Evolutionary conservation across 2,797 vertebrate genomes (phyloP).

Genomic region (Chloroceryle amazona): DNA sequence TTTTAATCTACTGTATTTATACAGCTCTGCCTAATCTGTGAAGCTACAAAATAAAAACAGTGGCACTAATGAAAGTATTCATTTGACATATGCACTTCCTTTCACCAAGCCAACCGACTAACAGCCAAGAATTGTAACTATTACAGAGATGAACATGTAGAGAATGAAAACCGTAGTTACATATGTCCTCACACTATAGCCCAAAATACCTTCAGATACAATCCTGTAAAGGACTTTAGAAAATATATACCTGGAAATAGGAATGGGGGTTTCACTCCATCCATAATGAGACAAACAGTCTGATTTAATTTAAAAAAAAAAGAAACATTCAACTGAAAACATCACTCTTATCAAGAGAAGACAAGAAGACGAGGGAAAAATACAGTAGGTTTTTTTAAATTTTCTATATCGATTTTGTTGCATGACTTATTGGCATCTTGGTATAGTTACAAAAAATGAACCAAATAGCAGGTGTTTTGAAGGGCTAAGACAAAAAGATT

Average conservation of each 20-base stretch:
- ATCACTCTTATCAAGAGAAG: neutral
- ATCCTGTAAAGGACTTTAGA: neutral
- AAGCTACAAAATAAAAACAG: neutral
- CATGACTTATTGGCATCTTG: neutral
- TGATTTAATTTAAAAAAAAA: neutral
- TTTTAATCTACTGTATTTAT: neutral
- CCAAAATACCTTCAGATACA: neutral
- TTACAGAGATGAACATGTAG: neutral
- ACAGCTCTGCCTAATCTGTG: neutral
- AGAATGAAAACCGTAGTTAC: neutral
- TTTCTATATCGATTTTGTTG: neutral
- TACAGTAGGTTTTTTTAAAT: neutral
- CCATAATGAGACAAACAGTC: neutral
- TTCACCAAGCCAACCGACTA: neutral
- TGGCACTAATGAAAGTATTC: neutral
- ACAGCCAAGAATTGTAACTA: neutral
- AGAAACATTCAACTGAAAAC: neutral
- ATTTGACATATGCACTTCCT: neutral
- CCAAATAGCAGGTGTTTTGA: neutral
- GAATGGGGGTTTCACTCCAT: neutral
- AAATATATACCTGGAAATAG: neutral
- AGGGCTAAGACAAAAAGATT: neutral
- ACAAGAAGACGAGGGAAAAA: neutral
- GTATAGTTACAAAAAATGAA: neutral
- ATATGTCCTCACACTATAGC: neutral